Evolutionary conservation across 2,797 vertebrate species (phyloP).

Genomic region (Bothrops alternatus): DNA sequence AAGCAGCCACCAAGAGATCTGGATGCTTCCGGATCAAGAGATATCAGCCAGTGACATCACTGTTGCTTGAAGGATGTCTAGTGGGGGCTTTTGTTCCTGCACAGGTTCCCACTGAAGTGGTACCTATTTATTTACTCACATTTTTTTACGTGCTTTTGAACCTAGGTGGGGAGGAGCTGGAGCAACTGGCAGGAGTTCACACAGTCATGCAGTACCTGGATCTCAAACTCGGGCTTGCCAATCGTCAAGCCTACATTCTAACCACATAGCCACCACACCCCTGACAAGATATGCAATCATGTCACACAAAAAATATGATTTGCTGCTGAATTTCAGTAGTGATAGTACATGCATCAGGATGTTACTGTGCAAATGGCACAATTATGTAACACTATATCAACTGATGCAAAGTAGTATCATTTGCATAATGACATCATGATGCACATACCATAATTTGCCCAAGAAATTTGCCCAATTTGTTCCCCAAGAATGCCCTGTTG

Average conservation of each 20-base stretch:
- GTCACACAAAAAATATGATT: background rate
- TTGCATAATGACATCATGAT: background rate
- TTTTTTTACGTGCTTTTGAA: background rate
- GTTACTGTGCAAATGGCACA: background rate
- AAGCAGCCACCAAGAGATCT: background rate
- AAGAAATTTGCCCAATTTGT: background rate
- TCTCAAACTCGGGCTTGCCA: background rate
- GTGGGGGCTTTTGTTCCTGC: background rate
- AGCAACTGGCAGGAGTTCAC: background rate
- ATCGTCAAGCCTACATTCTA: background rate
- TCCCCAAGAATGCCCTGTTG: background rate
- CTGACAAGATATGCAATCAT: background rate
- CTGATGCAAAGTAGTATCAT: background rate
- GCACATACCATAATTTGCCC: background rate
- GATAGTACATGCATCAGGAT: background rate
- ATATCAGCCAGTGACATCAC: background rate
- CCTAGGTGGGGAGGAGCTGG: background rate
- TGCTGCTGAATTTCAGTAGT: background rate
- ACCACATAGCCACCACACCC: background rate
- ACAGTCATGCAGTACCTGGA: background rate
- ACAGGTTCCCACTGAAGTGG: background rate
- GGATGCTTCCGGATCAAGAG: background rate
- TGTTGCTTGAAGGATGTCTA: background rate
- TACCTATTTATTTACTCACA: background rate
- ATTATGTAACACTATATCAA: background rate